These are phyloP conservation scores for Pedionomus torquatus DNA, from an alignment of 2,113 vertebrate genomes.

Conservation along the genomic window DNA sequence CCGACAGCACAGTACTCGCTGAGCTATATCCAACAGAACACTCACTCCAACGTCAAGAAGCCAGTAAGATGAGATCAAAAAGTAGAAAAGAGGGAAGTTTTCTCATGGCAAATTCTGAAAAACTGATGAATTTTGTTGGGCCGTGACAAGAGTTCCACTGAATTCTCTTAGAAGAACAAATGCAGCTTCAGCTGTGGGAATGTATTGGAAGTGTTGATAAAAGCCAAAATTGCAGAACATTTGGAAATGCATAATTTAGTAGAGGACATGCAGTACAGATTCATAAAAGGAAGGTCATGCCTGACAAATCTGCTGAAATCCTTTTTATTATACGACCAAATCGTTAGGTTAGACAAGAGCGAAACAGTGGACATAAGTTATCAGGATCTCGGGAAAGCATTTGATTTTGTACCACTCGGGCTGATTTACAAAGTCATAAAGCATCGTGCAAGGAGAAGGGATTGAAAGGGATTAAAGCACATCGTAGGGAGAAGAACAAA, in stretches of 20 bases:
- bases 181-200: constrained; percentile 36
- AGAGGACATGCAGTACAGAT: constrained; percentile 68
- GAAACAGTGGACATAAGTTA: constrained; percentile 67
- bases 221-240: constrained; percentile 68
- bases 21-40: not conserved
- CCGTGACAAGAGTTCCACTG: not conserved
- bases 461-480: constrained; percentile 46
- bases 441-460: not conserved
- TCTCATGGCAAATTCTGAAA: not conserved
- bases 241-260: constrained; percentile 74
- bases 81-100: not conserved
- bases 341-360: constrained; percentile 69
- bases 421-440: constrained; percentile 72
- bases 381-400: constrained; percentile 65
- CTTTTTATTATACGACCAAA: constrained; percentile 72
- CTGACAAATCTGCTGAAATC: constrained; percentile 75
- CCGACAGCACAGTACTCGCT: not conserved
- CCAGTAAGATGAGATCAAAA: not conserved
- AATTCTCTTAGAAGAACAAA: constrained; percentile 30
- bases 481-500: constrained; percentile 17
- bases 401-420: constrained; percentile 62
- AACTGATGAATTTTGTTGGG: not conserved
- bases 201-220: constrained; percentile 56
- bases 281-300: constrained; percentile 75
- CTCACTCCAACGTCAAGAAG: not conserved